Evolutionary conservation across 1,140 invertebrate species (phyloP).

Genomic region (Anoplophora glabripennis): DNA sequence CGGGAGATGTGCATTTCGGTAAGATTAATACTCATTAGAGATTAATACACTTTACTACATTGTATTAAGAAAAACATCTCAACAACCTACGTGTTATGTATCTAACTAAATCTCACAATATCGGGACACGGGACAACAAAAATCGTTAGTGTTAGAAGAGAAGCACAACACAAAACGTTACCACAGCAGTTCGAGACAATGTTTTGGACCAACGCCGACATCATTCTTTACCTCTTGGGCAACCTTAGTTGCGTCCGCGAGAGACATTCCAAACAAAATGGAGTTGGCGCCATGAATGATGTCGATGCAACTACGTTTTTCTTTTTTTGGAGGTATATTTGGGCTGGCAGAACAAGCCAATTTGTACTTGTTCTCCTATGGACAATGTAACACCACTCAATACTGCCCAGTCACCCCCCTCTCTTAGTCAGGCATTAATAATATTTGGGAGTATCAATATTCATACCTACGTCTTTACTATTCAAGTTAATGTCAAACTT

Average conservation of each 20-base stretch:
- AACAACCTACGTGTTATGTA: too few species aligned
- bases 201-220: background rate
- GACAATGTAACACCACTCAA: background rate
- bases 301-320: constrained; percentile 27
- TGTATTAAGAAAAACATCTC: too few species aligned
- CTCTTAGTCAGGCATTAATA: too few species aligned
- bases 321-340: constrained; percentile 26
- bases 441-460: too few species aligned
- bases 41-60: too few species aligned
- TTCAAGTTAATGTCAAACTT: too few species aligned
- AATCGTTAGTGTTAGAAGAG: constrained; percentile 7
- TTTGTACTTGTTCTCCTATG: constrained; percentile 33
- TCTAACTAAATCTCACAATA: too few species aligned
- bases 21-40: too few species aligned
- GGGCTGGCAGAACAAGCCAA: constrained; percentile 13
- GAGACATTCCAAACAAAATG: constrained; percentile 34
- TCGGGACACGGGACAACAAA: too few species aligned
- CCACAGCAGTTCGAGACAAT: constrained; percentile 6
- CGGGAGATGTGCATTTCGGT: too few species aligned
- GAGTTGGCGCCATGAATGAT: constrained; percentile 29
- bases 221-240: constrained; percentile 29
- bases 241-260: constrained; percentile 30
- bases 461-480: too few species aligned
- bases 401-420: too few species aligned
- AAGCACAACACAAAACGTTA: constrained; percentile 32